Evolutionary conservation across 2,113 vertebrate species (phyloP).

Genomic region (Macroglossus sobrinus): DNA sequence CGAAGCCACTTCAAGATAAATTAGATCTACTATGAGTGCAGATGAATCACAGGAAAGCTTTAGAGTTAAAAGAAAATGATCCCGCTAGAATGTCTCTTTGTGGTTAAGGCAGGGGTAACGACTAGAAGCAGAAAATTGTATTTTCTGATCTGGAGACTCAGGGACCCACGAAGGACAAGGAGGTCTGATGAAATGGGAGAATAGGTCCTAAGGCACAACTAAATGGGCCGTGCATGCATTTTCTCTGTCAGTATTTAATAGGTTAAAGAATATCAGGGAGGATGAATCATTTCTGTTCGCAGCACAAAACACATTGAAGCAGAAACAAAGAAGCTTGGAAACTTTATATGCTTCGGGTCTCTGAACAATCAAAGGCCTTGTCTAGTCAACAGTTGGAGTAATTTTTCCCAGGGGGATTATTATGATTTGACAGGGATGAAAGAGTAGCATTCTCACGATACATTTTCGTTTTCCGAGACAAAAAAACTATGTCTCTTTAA

Average conservation of each 20-base stretch:
- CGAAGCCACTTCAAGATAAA: not conserved
- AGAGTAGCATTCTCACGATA: slow-evolving; percentile 17
- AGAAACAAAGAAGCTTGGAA: slow-evolving; percentile 65
- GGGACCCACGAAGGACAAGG: not conserved
- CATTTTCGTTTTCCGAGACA: slow-evolving; percentile 23
- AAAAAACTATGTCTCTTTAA: not conserved
- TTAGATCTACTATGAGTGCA: not conserved
- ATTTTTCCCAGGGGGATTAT: slow-evolving; percentile 43
- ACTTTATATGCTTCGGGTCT: slow-evolving; percentile 47
- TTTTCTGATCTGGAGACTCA: slow-evolving; percentile 33
- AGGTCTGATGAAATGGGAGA: slow-evolving; percentile 1
- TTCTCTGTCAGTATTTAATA: not conserved
- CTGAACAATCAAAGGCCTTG: slow-evolving; percentile 46
- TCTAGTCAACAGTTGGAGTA: slow-evolving; percentile 24
- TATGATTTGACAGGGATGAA: not conserved
- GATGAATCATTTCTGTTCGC: slow-evolving; percentile 55
- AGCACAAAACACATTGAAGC: slow-evolving; percentile 23
- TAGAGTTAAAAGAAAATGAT: not conserved
- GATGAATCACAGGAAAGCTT: not conserved
- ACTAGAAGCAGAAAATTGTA: not conserved
- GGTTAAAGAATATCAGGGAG: slow-evolving; percentile 51
- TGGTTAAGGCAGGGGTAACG: no score
- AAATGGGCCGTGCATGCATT: not conserved
- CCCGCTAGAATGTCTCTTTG: not conserved
- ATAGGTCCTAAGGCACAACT: not conserved